These are phyloP conservation scores for Antennarius maculatus DNA, from an alignment of 2,797 vertebrate species.

Conservation along the genomic window DNA sequence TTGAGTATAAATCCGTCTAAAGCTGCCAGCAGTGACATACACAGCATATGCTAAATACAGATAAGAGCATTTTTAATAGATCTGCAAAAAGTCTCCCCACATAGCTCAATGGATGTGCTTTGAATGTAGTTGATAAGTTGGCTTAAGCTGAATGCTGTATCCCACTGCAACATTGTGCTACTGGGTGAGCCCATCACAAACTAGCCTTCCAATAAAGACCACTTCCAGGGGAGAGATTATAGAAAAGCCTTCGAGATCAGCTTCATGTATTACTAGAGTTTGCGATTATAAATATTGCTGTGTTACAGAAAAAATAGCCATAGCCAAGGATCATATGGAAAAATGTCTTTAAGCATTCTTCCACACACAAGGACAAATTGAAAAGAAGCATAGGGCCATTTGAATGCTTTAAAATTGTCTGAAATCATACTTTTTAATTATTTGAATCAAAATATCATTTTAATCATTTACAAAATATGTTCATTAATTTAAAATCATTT, in stretches of 20 bases:
- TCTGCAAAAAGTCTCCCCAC: constrained; percentile 83
- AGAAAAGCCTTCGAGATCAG: constrained; percentile 84
- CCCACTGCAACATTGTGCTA: constrained; percentile 82
- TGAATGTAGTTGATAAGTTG: constrained; percentile 88
- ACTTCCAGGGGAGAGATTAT: constrained; percentile 84
- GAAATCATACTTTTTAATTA: background rate
- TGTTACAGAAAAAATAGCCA: constrained; percentile 61
- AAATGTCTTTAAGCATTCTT: constrained; percentile 67
- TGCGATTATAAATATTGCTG: constrained; percentile 81
- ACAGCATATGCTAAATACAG: constrained; percentile 88
- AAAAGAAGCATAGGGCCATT: constrained; percentile 16
- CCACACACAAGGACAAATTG: constrained; percentile 70
- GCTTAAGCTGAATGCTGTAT: constrained; percentile 86
- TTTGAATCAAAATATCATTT: constrained; percentile 2
- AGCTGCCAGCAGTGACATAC: constrained; percentile 84
- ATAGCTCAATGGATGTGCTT: constrained; percentile 85
- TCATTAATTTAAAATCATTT: constrained; percentile 11
- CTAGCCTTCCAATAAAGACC: constrained; percentile 83
- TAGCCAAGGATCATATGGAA: constrained; percentile 64
- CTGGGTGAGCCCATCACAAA: constrained; percentile 84
- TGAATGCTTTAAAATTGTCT: background rate
- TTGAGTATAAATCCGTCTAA: constrained; percentile 85
- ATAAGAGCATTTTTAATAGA: constrained; percentile 88
- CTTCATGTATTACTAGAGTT: constrained; percentile 81
- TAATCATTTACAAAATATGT: background rate